Base-by-base conservation (phyloP, 2,888 invertebrate genomes). In the Trachelus tabidus region DNA sequence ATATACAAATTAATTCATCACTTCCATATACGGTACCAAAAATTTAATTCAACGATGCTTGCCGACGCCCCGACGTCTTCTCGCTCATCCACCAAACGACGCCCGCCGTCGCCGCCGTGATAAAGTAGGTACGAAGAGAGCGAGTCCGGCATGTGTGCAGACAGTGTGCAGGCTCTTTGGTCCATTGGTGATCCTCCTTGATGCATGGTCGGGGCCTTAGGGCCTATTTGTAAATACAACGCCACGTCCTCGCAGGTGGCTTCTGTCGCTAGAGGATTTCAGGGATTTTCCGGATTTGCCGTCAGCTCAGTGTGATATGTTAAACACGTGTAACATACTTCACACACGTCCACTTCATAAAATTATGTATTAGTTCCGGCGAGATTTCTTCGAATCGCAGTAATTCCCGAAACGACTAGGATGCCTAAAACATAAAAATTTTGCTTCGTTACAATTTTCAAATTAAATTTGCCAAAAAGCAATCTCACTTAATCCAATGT, bases 341-440 rank as follows among this genome's bases (percentile, higher is more conserved):
- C 77, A 80, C 78, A 77, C 80, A 82, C 79, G 23, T 56, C 56
- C 6, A 56, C 23, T 56, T 23, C 56, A 56, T 75, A 79, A 79
- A 81, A 85, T 89, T 87, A 88, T 87, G 86, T 84, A 88, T 88
- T 78, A 85, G 87, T 87, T 89, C 87, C 88, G 87, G 88, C 85
- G 77, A 73, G 33, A 79, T 76, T 78, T 80, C 76, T 79, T 76
- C 75, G 73, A 76, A 79, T 73, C 76, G 74, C 77, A 73, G 73
- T 69, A 73, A 76, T 78, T 73, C 34, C 77, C 69, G 35, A 3
- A 35, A 69, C 40, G 68, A 33, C 68, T 56, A 77, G 34, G 34
- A 69, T 34, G 34, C 34, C 69, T 23, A 6, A 40, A 40, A 9
- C 2, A 15, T 1, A 40, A 6, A 40, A 56, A 9, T 23, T 23